Evolutionary conservation across 1,140 invertebrate genomes (phyloP).

Genomic region (Drosophila lini): DNA sequence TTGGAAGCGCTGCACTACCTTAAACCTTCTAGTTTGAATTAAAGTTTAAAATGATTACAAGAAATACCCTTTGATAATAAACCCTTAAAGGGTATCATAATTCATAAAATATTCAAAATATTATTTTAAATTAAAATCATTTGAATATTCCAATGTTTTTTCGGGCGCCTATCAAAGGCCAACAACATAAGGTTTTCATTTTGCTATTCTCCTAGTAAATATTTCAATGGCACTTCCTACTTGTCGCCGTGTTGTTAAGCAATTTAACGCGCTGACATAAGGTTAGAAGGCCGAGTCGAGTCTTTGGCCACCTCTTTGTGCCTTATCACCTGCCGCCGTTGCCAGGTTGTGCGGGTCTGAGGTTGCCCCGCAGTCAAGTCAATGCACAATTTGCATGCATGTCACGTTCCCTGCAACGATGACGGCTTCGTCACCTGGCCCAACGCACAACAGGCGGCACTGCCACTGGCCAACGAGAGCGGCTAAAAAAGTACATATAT

Average conservation of each 20-base stretch:
- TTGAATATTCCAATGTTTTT: neutral
- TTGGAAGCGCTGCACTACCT: neutral
- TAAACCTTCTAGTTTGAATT: neutral
- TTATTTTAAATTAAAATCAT: neutral
- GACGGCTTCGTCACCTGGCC: slow-evolving; percentile 65
- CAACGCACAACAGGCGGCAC: neutral
- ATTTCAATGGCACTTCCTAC: slow-evolving; percentile 25
- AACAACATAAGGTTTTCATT: neutral
- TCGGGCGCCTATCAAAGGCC: neutral
- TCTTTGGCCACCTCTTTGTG: slow-evolving; percentile 31
- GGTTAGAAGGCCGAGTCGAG: slow-evolving; percentile 30
- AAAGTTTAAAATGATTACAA: neutral
- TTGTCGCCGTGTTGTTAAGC: slow-evolving; percentile 17
- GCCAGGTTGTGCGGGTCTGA: slow-evolving; percentile 17
- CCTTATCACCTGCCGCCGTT: slow-evolving; percentile 21
- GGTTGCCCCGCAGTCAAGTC: slow-evolving; percentile 26
- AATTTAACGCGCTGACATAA: slow-evolving; percentile 32
- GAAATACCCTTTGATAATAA: too few relatives aligned
- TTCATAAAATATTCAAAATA: too few relatives aligned
- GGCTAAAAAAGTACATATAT: slow-evolving; percentile 25
- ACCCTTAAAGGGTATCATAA: too few relatives aligned
- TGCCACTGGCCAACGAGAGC: slow-evolving; percentile 4
- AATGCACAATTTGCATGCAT: slow-evolving; percentile 67
- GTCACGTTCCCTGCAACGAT: slow-evolving; percentile 62
- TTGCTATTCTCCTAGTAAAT: neutral